Base-by-base conservation (phyloP, 2,888 invertebrate genomes). In the Hemistola chrysoprasaria region DNA sequence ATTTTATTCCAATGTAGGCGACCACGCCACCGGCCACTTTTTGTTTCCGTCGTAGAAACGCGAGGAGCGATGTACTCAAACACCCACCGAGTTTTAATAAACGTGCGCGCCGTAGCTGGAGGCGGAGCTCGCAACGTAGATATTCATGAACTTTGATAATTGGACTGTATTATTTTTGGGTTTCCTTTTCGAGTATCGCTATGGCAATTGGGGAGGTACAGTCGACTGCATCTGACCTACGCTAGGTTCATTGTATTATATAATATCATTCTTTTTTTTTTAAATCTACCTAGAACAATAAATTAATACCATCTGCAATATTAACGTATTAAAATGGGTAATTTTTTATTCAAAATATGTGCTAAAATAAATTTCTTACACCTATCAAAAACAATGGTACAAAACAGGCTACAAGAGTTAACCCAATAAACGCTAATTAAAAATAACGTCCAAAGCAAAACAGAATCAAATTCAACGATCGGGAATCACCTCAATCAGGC, bases 1-100 rank as follows among this genome's bases (percentile, higher is more conserved):
- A 87, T 88, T 88, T 88, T 88, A 87, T 87, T 85, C 88, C 87
- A 82, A 87, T 86, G 87, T 85, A 85, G 87, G 83, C 85, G 80
- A 83, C 87, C 85, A 76, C 84, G 86, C 85, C 81, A 75, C 77
- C 74, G 68, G 78, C 78, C 76, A 85, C 87, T 88, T 88, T 88
- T 88, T 88, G 84, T 78, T 86, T 84, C 85, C 86, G 80, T 73
- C 76, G 73, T 67, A 81, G 87, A 81, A 88, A 86, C 82, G 84
- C 80, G 84, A 86, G 77, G 71, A 82, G 78, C 74, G 72, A 69
- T 82, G 84, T 84, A 78, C 83, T 87, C 83, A 79, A 85, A 87
- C 87, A 84, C 85, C 85, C 82, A 78, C 78, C 54, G 75, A 77
- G 78, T 83, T 84, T 87, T 81, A 88, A 85, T 86, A 84, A 84